phyloP scores from a whole-genome alignment of 2,113 vertebrate species.

The Melozone crissalis region DNA sequence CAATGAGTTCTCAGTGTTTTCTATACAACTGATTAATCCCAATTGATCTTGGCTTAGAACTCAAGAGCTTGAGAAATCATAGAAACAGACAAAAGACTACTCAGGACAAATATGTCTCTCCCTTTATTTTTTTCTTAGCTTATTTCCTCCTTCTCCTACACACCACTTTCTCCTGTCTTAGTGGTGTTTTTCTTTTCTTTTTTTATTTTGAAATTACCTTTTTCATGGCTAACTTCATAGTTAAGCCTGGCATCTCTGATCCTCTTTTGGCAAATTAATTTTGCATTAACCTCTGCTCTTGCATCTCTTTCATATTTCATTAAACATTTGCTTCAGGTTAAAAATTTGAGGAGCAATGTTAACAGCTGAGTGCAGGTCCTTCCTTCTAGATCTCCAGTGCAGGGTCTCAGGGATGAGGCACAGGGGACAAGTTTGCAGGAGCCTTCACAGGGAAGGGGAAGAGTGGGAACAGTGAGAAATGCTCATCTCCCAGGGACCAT shows the following conservation, averaged over 20 bases:
- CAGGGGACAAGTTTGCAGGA: neutral
- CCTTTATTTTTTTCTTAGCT: slow-evolving; percentile 54
- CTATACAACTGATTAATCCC: slow-evolving; percentile 77
- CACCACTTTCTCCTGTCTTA: slow-evolving; percentile 26
- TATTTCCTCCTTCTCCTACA: slow-evolving; percentile 55
- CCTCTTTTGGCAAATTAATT: slow-evolving; percentile 70
- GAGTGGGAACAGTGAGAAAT: neutral
- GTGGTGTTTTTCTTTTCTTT: neutral
- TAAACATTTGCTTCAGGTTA: slow-evolving; percentile 14
- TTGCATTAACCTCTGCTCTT: slow-evolving; percentile 51
- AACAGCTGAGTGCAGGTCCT: neutral
- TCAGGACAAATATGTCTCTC: slow-evolving; percentile 29
- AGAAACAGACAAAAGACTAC: slow-evolving; percentile 66
- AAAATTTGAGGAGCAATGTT: neutral
- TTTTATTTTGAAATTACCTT: slow-evolving; percentile 24
- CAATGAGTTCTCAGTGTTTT: slow-evolving; percentile 70
- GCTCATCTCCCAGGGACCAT: rapidly evolving
- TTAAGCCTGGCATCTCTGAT: slow-evolving; percentile 54
- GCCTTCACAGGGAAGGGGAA: neutral
- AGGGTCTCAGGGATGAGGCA: neutral
- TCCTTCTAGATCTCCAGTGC: neutral
- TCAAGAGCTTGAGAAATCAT: slow-evolving; percentile 68
- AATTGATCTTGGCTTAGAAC: slow-evolving; percentile 74
- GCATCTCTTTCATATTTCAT: slow-evolving; percentile 43
- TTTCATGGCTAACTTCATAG: slow-evolving; percentile 12